phyloP scores from a whole-genome alignment of 2,113 vertebrate species.

The Oceanodroma tethys region DNA sequence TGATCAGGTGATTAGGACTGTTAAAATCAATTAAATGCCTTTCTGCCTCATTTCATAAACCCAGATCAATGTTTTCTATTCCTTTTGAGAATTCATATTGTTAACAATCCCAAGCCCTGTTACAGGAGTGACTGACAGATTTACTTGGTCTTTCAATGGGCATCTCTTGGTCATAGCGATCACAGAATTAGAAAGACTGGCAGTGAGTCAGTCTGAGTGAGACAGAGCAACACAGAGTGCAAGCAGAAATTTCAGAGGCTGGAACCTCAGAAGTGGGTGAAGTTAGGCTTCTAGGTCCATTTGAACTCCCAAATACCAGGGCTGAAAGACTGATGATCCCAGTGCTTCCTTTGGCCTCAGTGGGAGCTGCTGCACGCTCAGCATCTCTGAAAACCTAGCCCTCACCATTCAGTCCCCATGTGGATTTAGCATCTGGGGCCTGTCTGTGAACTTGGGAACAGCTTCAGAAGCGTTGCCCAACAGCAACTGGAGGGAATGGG shows the following conservation, averaged over 20 bases:
- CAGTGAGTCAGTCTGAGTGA: not conserved
- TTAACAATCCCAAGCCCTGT: not conserved
- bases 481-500: not conserved
- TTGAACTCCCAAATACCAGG: not conserved
- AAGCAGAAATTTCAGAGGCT: not conserved
- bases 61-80: not conserved
- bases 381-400: not conserved
- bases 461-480: not conserved
- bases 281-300: not conserved
- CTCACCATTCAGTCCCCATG: not conserved
- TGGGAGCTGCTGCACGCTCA: not conserved
- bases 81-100: not conserved
- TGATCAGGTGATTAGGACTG: not conserved
- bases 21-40: not conserved
- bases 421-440: not conserved
- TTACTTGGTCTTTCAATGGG: not conserved
- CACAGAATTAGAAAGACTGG: not conserved
- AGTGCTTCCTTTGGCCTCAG: not conserved
- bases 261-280: not conserved
- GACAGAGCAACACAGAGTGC: not conserved
- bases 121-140: not conserved
- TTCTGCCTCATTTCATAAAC: not conserved
- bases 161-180: not conserved
- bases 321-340: not conserved
- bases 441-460: not conserved